Evolutionary conservation across 2,888 invertebrate species (phyloP).

Genomic region (Campoplex nolae): DNA sequence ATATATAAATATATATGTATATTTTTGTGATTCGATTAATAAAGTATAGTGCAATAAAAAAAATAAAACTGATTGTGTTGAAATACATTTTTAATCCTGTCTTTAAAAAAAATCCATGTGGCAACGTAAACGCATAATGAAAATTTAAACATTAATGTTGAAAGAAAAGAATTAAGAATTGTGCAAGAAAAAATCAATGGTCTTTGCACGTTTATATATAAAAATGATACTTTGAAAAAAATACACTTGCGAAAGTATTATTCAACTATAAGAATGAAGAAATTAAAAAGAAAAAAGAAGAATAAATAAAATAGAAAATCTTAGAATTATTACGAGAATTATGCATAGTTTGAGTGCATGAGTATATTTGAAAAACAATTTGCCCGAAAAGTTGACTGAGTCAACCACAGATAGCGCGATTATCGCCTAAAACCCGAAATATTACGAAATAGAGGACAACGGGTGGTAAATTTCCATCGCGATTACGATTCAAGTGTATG

Average conservation of each 20-base stretch:
- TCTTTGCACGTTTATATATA: too few species aligned
- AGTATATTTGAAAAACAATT: background rate
- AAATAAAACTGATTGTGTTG: background rate
- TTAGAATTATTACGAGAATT: too few species aligned
- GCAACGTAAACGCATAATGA: background rate
- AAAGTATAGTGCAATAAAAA: conserved; percentile 25
- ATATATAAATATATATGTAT: conserved; percentile 15
- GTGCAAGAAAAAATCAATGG: background rate
- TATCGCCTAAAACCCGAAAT: background rate
- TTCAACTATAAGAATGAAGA: background rate
- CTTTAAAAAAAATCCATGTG: background rate
- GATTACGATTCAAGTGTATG: conserved; percentile 21
- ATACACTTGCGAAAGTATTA: background rate
- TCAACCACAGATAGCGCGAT: background rate
- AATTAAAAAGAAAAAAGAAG: too few species aligned
- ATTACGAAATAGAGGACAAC: background rate
- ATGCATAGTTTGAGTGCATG: too few species aligned
- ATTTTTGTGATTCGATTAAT: conserved; percentile 13
- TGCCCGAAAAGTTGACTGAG: background rate
- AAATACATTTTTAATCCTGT: background rate
- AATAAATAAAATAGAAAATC: too few species aligned
- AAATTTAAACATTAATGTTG: background rate
- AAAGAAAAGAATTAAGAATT: background rate
- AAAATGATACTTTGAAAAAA: too few species aligned
- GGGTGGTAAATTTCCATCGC: conserved; percentile 8